phyloP scores from a whole-genome alignment of 1,140 invertebrate genomes.

The Xylocopa sonorina region DNA sequence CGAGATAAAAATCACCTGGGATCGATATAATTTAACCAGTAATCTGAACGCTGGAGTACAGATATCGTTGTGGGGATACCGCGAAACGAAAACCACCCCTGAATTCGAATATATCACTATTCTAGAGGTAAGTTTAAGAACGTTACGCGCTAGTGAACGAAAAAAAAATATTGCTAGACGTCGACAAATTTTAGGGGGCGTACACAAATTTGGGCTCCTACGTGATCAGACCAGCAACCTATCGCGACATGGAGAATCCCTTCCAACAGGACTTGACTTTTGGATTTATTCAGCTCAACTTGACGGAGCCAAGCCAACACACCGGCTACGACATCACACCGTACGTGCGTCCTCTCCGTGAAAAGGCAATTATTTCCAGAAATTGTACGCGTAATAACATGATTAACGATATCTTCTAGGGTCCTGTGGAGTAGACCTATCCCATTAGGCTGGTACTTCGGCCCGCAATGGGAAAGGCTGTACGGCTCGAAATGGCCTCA shows the following conservation, averaged over 20 bases:
- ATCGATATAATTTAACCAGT: constrained; percentile 91
- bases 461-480: constrained; percentile 90
- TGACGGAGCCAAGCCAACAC: constrained; percentile 90
- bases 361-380: background rate
- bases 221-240: constrained; percentile 87
- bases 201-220: constrained; percentile 86
- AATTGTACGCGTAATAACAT: background rate
- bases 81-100: constrained; percentile 89
- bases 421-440: constrained; percentile 95
- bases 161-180: background rate
- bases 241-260: constrained; percentile 86
- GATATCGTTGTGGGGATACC: constrained; percentile 93
- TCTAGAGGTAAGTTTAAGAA: constrained; percentile 70
- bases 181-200: constrained; percentile 82
- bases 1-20: constrained; percentile 91
- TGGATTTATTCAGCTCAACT: constrained; percentile 95
- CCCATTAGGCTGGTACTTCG: constrained; percentile 96
- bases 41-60: constrained; percentile 88
- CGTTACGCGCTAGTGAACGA: background rate
- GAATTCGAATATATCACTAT: constrained; percentile 85
- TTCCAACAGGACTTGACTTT: constrained; percentile 89
- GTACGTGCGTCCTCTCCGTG: constrained; percentile 86
- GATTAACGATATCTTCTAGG: constrained; percentile 77
- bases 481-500: constrained; percentile 91
- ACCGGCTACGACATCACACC: constrained; percentile 88